phyloP scores from a whole-genome alignment of 1,140 invertebrate genomes.

The Panagrolaimus sp. region DNA sequence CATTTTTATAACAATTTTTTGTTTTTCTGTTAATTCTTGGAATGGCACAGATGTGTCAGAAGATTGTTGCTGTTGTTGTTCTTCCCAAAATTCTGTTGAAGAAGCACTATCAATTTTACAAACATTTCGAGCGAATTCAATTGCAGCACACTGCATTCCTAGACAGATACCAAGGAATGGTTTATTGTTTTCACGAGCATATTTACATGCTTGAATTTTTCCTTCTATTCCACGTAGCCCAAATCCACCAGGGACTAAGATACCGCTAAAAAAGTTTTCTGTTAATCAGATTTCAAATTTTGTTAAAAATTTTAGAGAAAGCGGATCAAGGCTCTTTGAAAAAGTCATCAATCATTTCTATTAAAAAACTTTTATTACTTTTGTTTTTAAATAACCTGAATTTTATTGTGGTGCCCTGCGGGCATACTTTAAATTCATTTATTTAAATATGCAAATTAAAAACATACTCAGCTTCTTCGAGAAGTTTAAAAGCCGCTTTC shows the following conservation, averaged over 20 bases:
- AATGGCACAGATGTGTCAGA: neutral
- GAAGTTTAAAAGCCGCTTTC: conserved; percentile 83
- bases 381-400: too few relatives aligned
- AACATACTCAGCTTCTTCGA: conserved; percentile 71
- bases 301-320: too few relatives aligned
- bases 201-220: conserved; percentile 85
- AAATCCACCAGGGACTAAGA: conserved; percentile 94
- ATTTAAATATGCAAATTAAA: too few relatives aligned
- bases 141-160: conserved; percentile 89
- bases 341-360: too few relatives aligned
- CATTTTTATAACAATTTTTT: conserved; percentile 81
- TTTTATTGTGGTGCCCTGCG: too few relatives aligned
- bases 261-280: conserved; percentile 64
- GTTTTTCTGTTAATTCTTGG: neutral
- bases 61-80: too few relatives aligned
- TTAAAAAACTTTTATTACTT: too few relatives aligned
- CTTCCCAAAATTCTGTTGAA: conserved; percentile 71
- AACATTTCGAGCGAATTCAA: conserved; percentile 88
- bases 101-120: conserved; percentile 73
- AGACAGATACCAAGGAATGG: conserved; percentile 90
- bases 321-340: too few relatives aligned
- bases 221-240: conserved; percentile 90
- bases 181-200: conserved; percentile 80
- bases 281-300: too few relatives aligned
- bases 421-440: too few relatives aligned